A percentile compares a stretch with the other conserved stretches of the same genome.
Evolutionary conservation across 2,113 vertebrate genomes (phyloP).

Genomic region (Pardalotus punctatus): DNA sequence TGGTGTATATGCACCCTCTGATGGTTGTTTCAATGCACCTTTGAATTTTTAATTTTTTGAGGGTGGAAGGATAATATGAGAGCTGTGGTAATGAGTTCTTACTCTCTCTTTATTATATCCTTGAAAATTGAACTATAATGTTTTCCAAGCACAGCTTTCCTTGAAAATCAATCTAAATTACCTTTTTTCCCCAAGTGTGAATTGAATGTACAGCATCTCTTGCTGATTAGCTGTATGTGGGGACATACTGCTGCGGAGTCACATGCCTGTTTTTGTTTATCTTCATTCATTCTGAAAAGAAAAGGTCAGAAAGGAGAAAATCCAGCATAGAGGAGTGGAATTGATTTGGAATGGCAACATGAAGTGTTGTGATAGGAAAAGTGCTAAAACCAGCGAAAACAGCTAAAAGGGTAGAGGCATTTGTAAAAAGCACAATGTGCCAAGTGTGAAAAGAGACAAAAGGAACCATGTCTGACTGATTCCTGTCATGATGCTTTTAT

Average conservation of each 20-base stretch:
- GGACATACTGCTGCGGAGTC: background rate
- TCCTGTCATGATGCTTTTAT: background rate
- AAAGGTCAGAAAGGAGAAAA: constrained; percentile 8
- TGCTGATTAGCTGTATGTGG: background rate
- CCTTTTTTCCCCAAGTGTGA: background rate
- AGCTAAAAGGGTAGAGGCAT: background rate
- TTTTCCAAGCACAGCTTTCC: background rate
- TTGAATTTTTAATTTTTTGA: background rate
- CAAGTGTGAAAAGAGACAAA: constrained; percentile 31
- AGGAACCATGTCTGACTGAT: background rate
- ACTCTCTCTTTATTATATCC: background rate
- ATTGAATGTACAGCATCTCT: background rate
- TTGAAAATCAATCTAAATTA: constrained; percentile 12
- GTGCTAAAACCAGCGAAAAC: background rate
- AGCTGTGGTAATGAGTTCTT: background rate
- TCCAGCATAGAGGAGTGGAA: background rate
- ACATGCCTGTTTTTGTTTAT: background rate
- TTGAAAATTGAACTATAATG: background rate
- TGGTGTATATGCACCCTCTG: constrained; percentile 43
- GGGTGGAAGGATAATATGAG: background rate
- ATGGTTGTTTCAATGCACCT: background rate
- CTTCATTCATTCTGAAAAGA: background rate
- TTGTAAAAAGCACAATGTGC: background rate
- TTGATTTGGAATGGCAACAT: background rate
- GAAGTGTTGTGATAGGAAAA: background rate